Evolutionary conservation across 2,888 invertebrate species (phyloP), one percentile per base, ranked within the genome.

Genomic region (Tethea ocularis): DNA sequence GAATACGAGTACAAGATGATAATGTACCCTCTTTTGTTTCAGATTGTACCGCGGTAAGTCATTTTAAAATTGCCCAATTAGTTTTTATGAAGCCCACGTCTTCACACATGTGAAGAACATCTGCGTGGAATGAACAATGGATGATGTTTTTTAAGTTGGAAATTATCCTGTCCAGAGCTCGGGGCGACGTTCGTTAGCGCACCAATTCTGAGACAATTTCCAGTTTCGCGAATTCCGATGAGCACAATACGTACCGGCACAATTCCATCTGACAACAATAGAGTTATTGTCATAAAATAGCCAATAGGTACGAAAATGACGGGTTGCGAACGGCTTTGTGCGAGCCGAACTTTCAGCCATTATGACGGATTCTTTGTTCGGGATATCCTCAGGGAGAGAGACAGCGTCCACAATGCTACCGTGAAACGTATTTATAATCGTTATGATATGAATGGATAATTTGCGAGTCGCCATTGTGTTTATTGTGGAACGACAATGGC

Each of bases 261-360:
- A 84, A 54, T 88, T 88, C 81, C 78, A 72, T 74, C 72, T 68
- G 68, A 74, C 72, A 82, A 91, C 90, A 92, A 93, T 87, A 78
- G 73, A 67, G 80, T 84, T 88, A 90, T 92, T 92, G 90, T 93
- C 86, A 84, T 89, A 92, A 91, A 89, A 92, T 92, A 90, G 91
- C 91, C 92, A 90, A 91, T 92, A 90, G 88, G 86, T 89, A 89
- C 83, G 86, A 90, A 92, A 91, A 92, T 92, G 91, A 91, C 90
- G 89, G 92, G 92, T 92, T 91, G 87, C 82, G 84, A 83, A 77
- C 76, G 70, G 81, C 86, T 86, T 89, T 89, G 89, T 88, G 72
- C 76, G 74, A 78, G 79, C 77, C 83, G 82, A 84, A 87, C 80
- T 88, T 87, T 86, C 78, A 83, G 85, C 83, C 82, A 86, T 89